Conservation (phyloP, 2,888 invertebrate genomes). For the Keiferia lycopersicella region DNA sequence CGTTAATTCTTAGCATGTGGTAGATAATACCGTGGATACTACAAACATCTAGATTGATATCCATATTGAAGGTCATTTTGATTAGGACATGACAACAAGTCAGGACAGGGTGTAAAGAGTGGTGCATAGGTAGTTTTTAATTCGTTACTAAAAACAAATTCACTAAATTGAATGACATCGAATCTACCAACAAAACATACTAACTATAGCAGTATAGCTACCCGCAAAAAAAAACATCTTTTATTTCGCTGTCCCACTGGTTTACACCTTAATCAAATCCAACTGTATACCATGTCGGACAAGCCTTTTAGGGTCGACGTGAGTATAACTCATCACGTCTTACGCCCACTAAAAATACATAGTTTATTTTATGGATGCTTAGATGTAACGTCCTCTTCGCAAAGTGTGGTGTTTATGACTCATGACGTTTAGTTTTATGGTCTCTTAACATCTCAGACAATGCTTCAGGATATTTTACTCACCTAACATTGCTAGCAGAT, state of each 20-base stretch:
- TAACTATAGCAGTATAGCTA: too few relatives aligned
- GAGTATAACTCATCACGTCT: conserved; percentile 16
- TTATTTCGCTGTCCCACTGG: neutral
- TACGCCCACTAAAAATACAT: conserved; percentile 23
- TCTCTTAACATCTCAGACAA: conserved; percentile 24
- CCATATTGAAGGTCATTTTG: too few relatives aligned
- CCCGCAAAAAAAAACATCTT: conserved; percentile 2
- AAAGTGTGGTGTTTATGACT: conserved; percentile 28
- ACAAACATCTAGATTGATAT: too few relatives aligned
- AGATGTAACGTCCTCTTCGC: conserved; percentile 24
- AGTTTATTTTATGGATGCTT: conserved; percentile 23
- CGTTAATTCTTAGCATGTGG: too few relatives aligned
- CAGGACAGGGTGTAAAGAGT: too few relatives aligned
- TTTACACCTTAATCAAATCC: neutral
- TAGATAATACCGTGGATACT: too few relatives aligned
- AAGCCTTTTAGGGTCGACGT: neutral
- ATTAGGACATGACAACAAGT: too few relatives aligned
- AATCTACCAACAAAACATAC: too few relatives aligned
- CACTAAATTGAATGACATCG: too few relatives aligned
- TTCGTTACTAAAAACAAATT: too few relatives aligned
- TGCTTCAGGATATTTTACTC: conserved; percentile 23
- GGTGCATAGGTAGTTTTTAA: too few relatives aligned
- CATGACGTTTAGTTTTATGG: conserved; percentile 29
- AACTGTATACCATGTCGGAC: neutral
- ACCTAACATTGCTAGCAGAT: conserved; percentile 9